phyloP scores from a whole-genome alignment of 1,140 invertebrate species.

The Procambarus virginalis region DNA sequence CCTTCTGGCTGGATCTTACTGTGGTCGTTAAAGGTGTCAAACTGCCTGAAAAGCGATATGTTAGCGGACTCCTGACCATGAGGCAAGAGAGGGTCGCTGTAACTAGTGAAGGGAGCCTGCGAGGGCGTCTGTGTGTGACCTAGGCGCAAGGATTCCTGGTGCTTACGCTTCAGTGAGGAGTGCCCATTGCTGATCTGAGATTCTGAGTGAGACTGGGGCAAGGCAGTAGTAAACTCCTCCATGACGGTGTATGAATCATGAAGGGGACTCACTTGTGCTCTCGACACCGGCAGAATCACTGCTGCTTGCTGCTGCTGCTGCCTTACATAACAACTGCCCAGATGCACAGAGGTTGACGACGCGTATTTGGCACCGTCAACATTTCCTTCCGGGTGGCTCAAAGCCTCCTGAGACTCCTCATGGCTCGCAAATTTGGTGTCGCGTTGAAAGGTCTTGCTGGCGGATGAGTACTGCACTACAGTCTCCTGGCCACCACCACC shows the following conservation, averaged over 20 bases:
- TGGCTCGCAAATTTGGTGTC: not conserved
- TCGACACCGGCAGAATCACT: not conserved
- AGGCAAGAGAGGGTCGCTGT: slow-evolving; percentile 41
- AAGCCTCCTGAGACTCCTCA: not conserved
- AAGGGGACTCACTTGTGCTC: not conserved
- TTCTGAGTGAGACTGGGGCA: slow-evolving; percentile 12
- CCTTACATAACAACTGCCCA: slow-evolving; percentile 4
- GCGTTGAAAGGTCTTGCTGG: not conserved
- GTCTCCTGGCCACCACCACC: not conserved
- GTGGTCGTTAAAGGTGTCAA: slow-evolving; percentile 41
- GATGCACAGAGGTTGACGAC: slow-evolving; percentile 1
- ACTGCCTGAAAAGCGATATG: slow-evolving; percentile 49
- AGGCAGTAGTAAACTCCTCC: slow-evolving; percentile 20
- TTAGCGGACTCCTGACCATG: slow-evolving; percentile 42
- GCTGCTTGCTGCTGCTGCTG: not conserved
- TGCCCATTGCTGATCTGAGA: slow-evolving; percentile 12
- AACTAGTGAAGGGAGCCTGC: slow-evolving; percentile 52
- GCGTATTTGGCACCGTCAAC: not conserved
- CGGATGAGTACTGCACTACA: not conserved
- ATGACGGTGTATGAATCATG: slow-evolving; percentile 34
- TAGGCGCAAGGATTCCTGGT: slow-evolving; percentile 19
- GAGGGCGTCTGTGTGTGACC: slow-evolving; percentile 11
- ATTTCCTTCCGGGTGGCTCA: not conserved
- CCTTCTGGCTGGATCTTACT: slow-evolving; percentile 45
- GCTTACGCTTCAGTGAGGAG: slow-evolving; percentile 23